Evolutionary conservation across 2,113 vertebrate genomes (phyloP), one percentile per base, ranked within the genome.

Genomic region (Lipotes vexillifer): DNA sequence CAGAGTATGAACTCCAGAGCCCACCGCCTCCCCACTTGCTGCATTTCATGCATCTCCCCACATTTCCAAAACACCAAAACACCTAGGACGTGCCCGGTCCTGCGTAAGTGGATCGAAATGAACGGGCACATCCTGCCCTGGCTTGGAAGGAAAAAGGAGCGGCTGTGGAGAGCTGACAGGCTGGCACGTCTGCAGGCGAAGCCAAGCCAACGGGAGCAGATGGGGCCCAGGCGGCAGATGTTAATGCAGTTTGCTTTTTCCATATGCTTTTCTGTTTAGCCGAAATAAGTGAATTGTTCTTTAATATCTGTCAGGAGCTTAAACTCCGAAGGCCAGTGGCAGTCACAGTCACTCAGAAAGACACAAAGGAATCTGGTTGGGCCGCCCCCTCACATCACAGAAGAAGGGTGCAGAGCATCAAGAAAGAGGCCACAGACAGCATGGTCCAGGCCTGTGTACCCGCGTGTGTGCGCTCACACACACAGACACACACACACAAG

Each of bases 151-250:
- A 97, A 18, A 59, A 3, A 69, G 93, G 96, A 59, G 77, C 88
- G 4, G 94, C 93, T 82, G 33, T 80, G 92, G 94, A 96, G 97
- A 95, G 88, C 23, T 13, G 96, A 38, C 85, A 95, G 75, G 85
- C 92, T 98, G 98, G 98, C 97, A 98, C 83, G 87, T 89, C 97
- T 96, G 94, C 92, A 95, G 97, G 96, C 41, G 8, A 93, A 97
- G 92, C 15, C 31, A 1, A 68, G 98, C 98, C 98, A 98, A 97
- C 44, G 31, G 74, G 33, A 98, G 97, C 98, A 99, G 99, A 98
- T 98, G 98, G 98, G 93, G 90, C 94, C 96, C 88, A 92, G 88
- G 94, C 88, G 75, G 91, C 98, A 98, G 99, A 98, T 98, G 98
- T 97, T 98, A 98, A 98, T 46, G 88, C 0, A 83, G 94, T 96